phyloP scores from a whole-genome alignment of 2,113 vertebrate genomes.

The Gallinago undulata region DNA sequence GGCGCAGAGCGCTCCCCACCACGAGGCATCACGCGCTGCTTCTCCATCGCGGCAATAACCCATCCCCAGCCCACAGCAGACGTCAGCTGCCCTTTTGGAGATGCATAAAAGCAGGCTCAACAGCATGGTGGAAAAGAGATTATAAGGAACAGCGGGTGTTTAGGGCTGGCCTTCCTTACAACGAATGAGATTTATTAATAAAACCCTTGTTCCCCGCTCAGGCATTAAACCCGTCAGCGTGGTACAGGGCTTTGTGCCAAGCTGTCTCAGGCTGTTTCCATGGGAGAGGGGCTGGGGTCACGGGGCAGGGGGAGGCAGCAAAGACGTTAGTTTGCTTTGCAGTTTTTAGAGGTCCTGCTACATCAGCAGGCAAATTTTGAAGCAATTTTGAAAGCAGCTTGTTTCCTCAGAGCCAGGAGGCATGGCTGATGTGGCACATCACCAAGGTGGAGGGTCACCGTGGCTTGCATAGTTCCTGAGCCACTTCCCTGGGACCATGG shows the following conservation, averaged over 20 bases:
- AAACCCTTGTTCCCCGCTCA: background rate
- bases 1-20: accelerated
- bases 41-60: background rate
- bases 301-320: background rate
- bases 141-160: background rate
- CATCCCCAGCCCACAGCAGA: background rate
- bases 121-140: background rate
- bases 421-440: background rate
- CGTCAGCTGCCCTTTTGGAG: background rate
- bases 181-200: constrained; percentile 18
- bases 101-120: background rate
- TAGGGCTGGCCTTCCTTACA: background rate
- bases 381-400: background rate
- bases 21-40: background rate
- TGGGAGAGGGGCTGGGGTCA: background rate
- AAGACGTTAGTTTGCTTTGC: background rate
- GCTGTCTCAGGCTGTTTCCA: background rate
- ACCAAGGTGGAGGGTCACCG: background rate
- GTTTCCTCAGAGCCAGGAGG: background rate
- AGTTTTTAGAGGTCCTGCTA: background rate
- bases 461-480: background rate
- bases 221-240: background rate
- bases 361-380: background rate
- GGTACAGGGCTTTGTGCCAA: constrained; percentile 20
- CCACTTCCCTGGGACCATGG: background rate